phyloP scores from a whole-genome alignment of 2,888 invertebrate species.

The Elegia similella region DNA sequence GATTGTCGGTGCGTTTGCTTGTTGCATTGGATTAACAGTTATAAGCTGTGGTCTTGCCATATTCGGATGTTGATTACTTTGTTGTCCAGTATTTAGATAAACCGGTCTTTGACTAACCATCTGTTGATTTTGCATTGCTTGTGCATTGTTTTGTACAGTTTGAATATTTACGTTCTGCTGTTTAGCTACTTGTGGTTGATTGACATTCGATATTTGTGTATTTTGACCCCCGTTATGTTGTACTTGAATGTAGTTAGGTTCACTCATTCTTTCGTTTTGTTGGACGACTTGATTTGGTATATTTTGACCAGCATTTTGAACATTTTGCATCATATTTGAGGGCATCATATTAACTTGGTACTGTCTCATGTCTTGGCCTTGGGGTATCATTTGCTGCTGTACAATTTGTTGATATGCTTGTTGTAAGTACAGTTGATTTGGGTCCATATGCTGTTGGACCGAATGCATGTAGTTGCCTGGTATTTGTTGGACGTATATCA shows the following conservation, averaged over 20 bases:
- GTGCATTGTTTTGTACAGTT: constrained; percentile 21
- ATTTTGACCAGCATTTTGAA: constrained; percentile 32
- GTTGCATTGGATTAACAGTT: constrained; percentile 41
- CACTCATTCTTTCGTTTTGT: constrained; percentile 27
- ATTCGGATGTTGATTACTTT: constrained; percentile 27
- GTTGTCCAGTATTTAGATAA: constrained; percentile 33
- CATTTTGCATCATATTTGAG: constrained; percentile 41
- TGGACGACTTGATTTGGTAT: constrained; percentile 13
- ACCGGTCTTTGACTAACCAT: constrained; percentile 23
- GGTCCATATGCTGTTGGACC: constrained; percentile 57
- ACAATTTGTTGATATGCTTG: constrained; percentile 60
- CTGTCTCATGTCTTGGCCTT: constrained; percentile 38
- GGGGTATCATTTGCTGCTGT: constrained; percentile 52
- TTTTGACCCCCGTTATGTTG: constrained; percentile 25
- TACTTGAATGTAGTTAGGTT: constrained; percentile 29
- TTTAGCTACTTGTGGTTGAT: constrained; percentile 9
- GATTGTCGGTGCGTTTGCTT: constrained; percentile 22
- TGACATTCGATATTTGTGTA: constrained; percentile 20
- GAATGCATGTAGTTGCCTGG: constrained; percentile 55
- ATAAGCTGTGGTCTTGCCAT: constrained; percentile 35
- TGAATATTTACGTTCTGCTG: constrained; percentile 13
- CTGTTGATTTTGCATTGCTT: constrained; percentile 23
- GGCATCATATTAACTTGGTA: constrained; percentile 41
- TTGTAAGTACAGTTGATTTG: constrained; percentile 59
- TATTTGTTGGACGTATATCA: constrained; percentile 66